Evolutionary conservation across 2,113 vertebrate species (phyloP), one percentile per base, ranked within the genome.

Genomic region (Meleagris gallopavo): DNA sequence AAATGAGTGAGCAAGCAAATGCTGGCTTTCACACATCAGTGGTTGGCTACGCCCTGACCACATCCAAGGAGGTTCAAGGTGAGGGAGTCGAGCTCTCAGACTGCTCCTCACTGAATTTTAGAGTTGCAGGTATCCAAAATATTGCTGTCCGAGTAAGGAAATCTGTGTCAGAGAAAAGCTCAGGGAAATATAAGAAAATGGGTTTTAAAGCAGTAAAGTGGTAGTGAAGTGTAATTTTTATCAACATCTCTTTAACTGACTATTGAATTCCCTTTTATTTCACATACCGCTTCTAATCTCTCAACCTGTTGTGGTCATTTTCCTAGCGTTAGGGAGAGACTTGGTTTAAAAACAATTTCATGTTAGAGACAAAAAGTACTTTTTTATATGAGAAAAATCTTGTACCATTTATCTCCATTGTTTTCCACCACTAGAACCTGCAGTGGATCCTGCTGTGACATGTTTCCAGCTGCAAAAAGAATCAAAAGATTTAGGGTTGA

Each of bases 391-490:
- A 84, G 70, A 84, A 93, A 87, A 52, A 64, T 55, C 65, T 91
- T 79, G 60, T 75, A 61, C 84, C 14, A 13, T 95, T 96, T 94
- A 88, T 83, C 46, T 88, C 78, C 83, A 87, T 79, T 90, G 93
- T 93, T 96, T 97, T 88, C 93, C 83, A 94, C 90, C 90, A 80
- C 60, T 86, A 94, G 80, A 91, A 93, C 79, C 91, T 95, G 92
- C 74, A 91, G 80, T 91, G 86, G 76, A 75, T 96, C 94, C 93
- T 89, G 96, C 94, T 93, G 94, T 97, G 93, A 97, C 93, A 97
- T 66, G 94, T 90, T 97, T 97, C 95, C 96, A 97, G 96, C 95
- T 97, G 97, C 93, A 95, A 97, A 97, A 97, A 41, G 95, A 96
- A 97, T 97, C 96, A 96, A 96, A 95, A 94, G 91, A 88, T 96